These are phyloP conservation scores for Desoria tigrina DNA, from an alignment of 2,888 invertebrate species.

Conservation along the genomic window DNA sequence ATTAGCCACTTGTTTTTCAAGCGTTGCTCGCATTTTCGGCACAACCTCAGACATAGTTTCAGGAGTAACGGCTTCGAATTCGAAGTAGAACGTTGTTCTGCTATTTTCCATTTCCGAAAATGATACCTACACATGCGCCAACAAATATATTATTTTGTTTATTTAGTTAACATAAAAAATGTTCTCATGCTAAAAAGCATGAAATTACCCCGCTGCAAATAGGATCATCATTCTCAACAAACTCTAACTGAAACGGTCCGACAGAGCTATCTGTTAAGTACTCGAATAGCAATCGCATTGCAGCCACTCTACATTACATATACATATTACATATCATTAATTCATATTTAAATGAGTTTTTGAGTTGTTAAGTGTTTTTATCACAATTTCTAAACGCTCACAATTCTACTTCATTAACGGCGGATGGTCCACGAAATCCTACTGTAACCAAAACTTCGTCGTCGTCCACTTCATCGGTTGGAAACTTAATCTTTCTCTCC, in stretches of 20 bases:
- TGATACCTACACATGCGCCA: conserved; percentile 68
- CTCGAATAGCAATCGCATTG: conserved; percentile 64
- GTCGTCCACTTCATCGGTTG: conserved; percentile 67
- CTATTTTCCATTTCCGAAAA: conserved; percentile 73
- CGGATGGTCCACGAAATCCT: conserved; percentile 79
- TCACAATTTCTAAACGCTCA: conserved; percentile 34
- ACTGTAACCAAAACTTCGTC: conserved; percentile 67
- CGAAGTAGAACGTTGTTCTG: conserved; percentile 68
- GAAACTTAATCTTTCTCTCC: conserved; percentile 67
- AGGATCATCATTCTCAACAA: conserved; percentile 74
- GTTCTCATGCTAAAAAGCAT: conserved; percentile 9
- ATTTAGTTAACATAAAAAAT: conserved; percentile 20
- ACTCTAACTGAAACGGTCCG: conserved; percentile 77
- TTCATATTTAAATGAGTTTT: neutral
- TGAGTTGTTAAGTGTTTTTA: neutral
- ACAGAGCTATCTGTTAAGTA: conserved; percentile 86
- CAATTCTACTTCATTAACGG: conserved; percentile 61
- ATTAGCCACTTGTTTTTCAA: conserved; percentile 59
- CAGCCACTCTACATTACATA: conserved; percentile 42
- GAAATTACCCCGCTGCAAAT: conserved; percentile 69
- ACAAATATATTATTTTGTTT: conserved; percentile 34
- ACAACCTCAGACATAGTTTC: conserved; percentile 67
- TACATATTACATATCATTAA: too few relatives aligned
- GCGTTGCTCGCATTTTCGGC: conserved; percentile 61
- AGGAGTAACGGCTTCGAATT: conserved; percentile 74